Evolutionary conservation across 2,113 vertebrate species (phyloP).

Genomic region (Ahaetulla prasina): DNA sequence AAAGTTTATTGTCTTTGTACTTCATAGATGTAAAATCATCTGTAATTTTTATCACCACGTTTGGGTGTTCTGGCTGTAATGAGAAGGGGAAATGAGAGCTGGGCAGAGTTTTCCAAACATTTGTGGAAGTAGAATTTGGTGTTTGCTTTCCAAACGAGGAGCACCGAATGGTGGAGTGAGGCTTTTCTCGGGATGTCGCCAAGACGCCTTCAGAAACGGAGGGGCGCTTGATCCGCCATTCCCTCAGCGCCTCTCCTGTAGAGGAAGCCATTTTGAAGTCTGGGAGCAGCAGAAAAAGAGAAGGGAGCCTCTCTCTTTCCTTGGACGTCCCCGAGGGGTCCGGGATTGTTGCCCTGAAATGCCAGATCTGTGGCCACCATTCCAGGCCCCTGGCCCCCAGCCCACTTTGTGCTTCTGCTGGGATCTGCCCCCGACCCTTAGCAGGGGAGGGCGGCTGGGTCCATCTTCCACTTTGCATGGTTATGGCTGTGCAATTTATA

Average conservation of each 20-base stretch:
- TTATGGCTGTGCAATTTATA: neutral
- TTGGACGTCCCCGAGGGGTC: neutral
- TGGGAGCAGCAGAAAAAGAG: neutral
- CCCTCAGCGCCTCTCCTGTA: neutral
- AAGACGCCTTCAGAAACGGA: neutral
- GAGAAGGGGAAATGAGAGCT: neutral
- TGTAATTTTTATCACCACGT: neutral
- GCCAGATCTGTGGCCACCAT: neutral
- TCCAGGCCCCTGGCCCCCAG: neutral
- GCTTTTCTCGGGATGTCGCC: neutral
- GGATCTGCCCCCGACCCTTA: neutral
- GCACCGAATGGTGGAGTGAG: neutral
- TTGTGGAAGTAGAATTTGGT: neutral
- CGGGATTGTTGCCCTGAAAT: neutral
- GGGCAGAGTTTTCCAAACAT: neutral
- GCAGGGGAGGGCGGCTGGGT: neutral
- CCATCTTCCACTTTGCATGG: neutral
- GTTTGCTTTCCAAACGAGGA: neutral
- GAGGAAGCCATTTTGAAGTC: neutral
- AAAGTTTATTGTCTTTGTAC: neutral
- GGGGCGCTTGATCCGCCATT: neutral
- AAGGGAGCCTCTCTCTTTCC: neutral
- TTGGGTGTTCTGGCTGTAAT: neutral
- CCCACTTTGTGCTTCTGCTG: neutral
- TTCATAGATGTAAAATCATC: neutral